Base-by-base conservation (phyloP, 1,140 invertebrate genomes). In the Drosophila carrolli region DNA sequence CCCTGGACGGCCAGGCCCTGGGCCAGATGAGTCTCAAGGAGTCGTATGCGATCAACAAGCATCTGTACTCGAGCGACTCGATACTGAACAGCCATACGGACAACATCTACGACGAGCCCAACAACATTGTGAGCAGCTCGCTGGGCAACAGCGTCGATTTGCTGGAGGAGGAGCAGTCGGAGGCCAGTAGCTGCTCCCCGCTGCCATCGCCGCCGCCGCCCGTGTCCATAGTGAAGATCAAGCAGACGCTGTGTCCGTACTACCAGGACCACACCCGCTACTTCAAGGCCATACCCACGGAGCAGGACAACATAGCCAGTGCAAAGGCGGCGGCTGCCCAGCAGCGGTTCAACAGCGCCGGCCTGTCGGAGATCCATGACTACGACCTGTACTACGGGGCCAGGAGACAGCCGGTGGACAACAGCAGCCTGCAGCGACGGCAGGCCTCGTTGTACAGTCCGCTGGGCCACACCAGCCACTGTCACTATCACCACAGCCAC, bases 41-140 rank as follows among this genome's bases (percentile, higher is more conserved):
- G 11, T 78, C 90, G 47, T 91, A 91, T 75, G 81, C 88, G 46
- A 63, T 79, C n/a, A 91, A 91, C 48, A 91, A 92, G 70, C 91
- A 91, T 32, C 50, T 92, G 9, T 92, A 92, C 43, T 90, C 91
- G 1, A 92, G 91, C 51, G 91, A 92, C 38, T 92, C 91, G 1
- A 83, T 92, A 44, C 46, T 92, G 40, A 92, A 92, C 53, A 90
- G 72, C 67, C 77, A 92, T 23, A 91, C 78, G 66, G 92, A 92
- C 46, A 92, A 92, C 48, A 92, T 92, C 10, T 92, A 92, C 47
- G 92, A 92, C 51, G 90, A 92, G 44, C 92, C 92, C 5, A 92
- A 92, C 57, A 91, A 91, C 46, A 90, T 91, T 1, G 80, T 91
- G 13, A 89, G 91, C 72, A 90, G 82, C 14, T 92, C 85, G 32